A percentile compares a stretch with the other conserved stretches of the same genome.
Conservation (phyloP, 2,888 invertebrate genomes). For the Sisyra nigra region DNA sequence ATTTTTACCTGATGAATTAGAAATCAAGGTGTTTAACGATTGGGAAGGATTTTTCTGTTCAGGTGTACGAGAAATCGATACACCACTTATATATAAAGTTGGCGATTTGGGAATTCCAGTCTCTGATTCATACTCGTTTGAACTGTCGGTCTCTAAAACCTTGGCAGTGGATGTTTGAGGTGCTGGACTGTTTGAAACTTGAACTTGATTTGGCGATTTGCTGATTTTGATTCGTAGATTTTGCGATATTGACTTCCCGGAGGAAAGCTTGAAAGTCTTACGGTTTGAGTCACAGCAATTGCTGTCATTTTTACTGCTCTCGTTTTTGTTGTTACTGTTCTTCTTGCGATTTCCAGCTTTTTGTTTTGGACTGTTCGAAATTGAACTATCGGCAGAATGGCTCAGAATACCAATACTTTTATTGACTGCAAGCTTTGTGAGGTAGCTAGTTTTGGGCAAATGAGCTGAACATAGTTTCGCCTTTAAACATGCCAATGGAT, state of each 20-base stretch:
- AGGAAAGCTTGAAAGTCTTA: conserved; percentile 9
- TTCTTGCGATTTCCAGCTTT: not conserved
- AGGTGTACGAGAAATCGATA: conserved; percentile 36
- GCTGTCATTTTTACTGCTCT: too few relatives aligned
- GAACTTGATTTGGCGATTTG: conserved; percentile 20
- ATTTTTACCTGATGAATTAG: conserved; percentile 25
- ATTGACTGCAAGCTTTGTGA: conserved; percentile 27
- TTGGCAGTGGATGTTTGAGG: conserved; percentile 9
- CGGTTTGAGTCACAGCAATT: not conserved
- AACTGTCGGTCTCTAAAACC: conserved; percentile 30
- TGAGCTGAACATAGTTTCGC: conserved; percentile 29
- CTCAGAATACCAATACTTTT: conserved; percentile 26
- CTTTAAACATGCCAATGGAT: conserved; percentile 26
- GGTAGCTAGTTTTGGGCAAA: conserved; percentile 26
- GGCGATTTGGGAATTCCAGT: conserved; percentile 38
- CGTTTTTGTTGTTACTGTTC: too few relatives aligned
- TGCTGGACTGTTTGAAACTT: conserved; percentile 20
- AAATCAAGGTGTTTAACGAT: conserved; percentile 15
- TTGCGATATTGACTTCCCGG: conserved; percentile 18
- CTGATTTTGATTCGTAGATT: conserved; percentile 27
- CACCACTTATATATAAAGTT: conserved; percentile 37
- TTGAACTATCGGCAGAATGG: conserved; percentile 14
- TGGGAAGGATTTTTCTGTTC: conserved; percentile 30
- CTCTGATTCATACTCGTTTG: conserved; percentile 38
- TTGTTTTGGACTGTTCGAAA: not conserved